These are phyloP conservation scores for Mus musculus DNA, from an alignment of 2,113 vertebrate genomes.

Conservation along the genomic window GRCm39 chr6:99299001-99299500, in stretches of 20 bases:
- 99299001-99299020: neutral
- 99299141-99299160: neutral
- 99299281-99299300: neutral
- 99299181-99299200: neutral
- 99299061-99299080: neutral
- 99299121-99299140: neutral
- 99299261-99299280: neutral
- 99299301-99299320: neutral
- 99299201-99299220: neutral
- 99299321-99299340: neutral
- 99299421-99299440: too few relatives aligned
- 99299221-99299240: neutral
- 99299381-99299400: neutral
- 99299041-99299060: neutral
- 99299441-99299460: too few relatives aligned
- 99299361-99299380: neutral
- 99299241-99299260: accelerated
- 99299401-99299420: neutral
- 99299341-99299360: neutral
- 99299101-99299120: too few relatives aligned
- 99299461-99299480: neutral
- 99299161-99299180: neutral
- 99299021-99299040: neutral
- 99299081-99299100: too few relatives aligned
- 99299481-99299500: neutral